Evolutionary conservation across 2,888 invertebrate species (phyloP).

Genomic region (Lochmaea capreae): DNA sequence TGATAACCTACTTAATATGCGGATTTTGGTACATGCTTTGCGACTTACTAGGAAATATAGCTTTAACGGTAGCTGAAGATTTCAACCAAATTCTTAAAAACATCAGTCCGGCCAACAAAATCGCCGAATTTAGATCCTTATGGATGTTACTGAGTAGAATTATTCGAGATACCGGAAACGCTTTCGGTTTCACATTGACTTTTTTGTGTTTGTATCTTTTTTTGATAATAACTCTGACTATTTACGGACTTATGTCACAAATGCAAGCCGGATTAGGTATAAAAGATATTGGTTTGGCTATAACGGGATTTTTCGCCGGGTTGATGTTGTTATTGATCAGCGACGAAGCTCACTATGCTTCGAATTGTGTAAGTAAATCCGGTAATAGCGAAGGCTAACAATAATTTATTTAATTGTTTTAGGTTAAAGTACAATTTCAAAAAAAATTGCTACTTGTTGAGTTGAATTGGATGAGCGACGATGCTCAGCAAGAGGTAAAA

Average conservation of each 20-base stretch:
- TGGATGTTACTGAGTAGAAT: slow-evolving; percentile 79
- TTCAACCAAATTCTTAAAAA: slow-evolving; percentile 77
- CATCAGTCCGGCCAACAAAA: slow-evolving; percentile 76
- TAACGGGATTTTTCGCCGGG: slow-evolving; percentile 76
- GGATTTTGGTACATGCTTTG: slow-evolving; percentile 79
- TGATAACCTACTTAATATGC: slow-evolving; percentile 75
- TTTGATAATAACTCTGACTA: slow-evolving; percentile 79
- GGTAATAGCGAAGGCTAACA: neutral
- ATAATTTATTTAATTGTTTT: slow-evolving; percentile 38
- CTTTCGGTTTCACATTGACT: slow-evolving; percentile 76
- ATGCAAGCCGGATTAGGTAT: slow-evolving; percentile 79
- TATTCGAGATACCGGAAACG: slow-evolving; percentile 74
- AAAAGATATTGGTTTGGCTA: slow-evolving; percentile 77
- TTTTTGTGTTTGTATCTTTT: slow-evolving; percentile 78
- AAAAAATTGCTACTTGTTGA: slow-evolving; percentile 80
- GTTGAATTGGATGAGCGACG: slow-evolving; percentile 81
- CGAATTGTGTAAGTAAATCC: slow-evolving; percentile 71
- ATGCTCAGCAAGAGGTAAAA: slow-evolving; percentile 75
- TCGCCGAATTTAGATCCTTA: slow-evolving; percentile 77
- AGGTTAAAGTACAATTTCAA: slow-evolving; percentile 79
- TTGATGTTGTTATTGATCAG: slow-evolving; percentile 78
- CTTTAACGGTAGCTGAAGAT: slow-evolving; percentile 75
- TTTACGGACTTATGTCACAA: slow-evolving; percentile 79
- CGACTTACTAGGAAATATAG: slow-evolving; percentile 73
- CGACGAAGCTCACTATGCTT: slow-evolving; percentile 80